These are phyloP conservation scores for Potamilus streckersoni DNA, from an alignment of 1,140 invertebrate genomes.

Conservation along the genomic window DNA sequence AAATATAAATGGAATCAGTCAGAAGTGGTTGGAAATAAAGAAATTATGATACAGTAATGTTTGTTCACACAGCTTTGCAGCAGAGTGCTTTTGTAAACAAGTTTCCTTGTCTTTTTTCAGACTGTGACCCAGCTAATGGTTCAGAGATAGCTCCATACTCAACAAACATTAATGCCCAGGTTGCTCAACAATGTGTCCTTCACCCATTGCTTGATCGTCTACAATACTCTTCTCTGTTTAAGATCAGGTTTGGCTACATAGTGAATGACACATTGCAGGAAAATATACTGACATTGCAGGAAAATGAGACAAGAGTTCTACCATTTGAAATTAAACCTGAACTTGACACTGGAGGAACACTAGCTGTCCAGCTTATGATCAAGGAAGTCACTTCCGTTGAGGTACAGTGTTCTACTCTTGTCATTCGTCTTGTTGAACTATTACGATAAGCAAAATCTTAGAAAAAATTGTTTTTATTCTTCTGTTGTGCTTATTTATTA, in stretches of 20 bases:
- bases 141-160: constrained; percentile 7
- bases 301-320: constrained; percentile 16
- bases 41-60: background rate
- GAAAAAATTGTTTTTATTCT: background rate
- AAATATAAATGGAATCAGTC: no score
- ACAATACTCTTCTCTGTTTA: constrained; percentile 12
- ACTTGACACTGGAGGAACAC: constrained; percentile 31
- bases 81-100: background rate
- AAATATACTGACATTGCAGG: constrained; percentile 6
- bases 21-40: background rate
- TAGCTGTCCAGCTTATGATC: constrained; percentile 15
- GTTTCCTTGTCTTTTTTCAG: background rate
- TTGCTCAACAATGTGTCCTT: background rate
- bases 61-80: background rate
- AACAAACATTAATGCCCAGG: background rate
- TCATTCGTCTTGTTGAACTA: no score
- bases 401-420: constrained; percentile 3
- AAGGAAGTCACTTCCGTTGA: constrained; percentile 14
- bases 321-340: constrained; percentile 26
- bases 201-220: constrained; percentile 13
- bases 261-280: constrained; percentile 19
- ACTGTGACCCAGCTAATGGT: background rate
- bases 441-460: no score
- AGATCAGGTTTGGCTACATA: constrained; percentile 16
- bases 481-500: background rate